A percentile compares a stretch with the other conserved stretches of the same genome.
Conservation (phyloP, 2,113 vertebrate species). For the Tragelaphus strepsiceros region DNA sequence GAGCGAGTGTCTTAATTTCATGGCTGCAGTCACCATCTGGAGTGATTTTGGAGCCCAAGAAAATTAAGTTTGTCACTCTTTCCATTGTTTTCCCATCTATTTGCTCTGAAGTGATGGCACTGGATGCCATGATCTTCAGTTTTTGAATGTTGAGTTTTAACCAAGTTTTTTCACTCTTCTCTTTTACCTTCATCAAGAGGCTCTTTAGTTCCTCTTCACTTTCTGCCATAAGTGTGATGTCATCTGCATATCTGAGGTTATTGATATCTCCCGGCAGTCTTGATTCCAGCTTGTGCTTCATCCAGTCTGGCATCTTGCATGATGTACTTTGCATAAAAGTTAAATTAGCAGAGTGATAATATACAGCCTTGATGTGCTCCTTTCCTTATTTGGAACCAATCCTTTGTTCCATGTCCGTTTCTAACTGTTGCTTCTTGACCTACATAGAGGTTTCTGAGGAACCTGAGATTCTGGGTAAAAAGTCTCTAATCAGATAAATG, state of each 20-base stretch:
- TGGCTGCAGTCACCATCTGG: background rate
- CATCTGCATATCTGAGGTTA: background rate
- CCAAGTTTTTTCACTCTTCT: background rate
- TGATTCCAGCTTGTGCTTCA: background rate
- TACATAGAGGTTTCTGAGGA: background rate
- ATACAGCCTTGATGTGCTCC: background rate
- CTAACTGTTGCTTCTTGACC: background rate
- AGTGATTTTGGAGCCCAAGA: background rate
- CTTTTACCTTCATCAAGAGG: background rate
- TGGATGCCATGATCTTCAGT: background rate
- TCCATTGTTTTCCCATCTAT: background rate
- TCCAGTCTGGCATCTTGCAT: background rate
- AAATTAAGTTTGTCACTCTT: background rate
- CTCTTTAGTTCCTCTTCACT: background rate
- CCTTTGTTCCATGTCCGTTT: background rate
- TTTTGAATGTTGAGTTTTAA: background rate
- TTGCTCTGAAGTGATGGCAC: background rate
- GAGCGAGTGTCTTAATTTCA: background rate
- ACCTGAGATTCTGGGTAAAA: background rate
- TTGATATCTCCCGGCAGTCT: background rate
- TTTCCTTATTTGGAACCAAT: background rate
- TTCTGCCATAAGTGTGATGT: background rate
- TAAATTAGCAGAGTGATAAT: background rate
- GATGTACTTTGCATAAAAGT: background rate
- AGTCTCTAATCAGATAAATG: background rate